These are phyloP conservation scores for Melipona beecheii DNA, from an alignment of 2,888 invertebrate species.

Conservation along the genomic window DNA sequence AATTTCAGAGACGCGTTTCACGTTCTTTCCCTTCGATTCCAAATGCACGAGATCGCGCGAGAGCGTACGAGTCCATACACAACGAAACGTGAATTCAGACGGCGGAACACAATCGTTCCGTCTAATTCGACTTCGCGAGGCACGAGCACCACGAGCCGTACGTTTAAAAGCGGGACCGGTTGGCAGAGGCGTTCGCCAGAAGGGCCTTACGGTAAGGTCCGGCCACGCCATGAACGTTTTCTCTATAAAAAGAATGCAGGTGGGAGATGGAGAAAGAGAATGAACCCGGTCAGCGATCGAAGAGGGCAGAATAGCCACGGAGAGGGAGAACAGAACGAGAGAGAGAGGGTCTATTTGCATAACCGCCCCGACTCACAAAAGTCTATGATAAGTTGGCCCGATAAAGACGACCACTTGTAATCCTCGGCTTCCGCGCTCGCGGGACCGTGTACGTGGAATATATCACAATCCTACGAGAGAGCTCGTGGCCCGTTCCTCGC, in stretches of 20 bases:
- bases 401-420: slow-evolving; percentile 75
- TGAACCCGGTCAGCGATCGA: slow-evolving; percentile 42
- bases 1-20: too few relatives aligned
- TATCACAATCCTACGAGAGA: slow-evolving; percentile 59
- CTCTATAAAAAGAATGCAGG: slow-evolving; percentile 64
- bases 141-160: slow-evolving; percentile 36
- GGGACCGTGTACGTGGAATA: slow-evolving; percentile 57
- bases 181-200: slow-evolving; percentile 67
- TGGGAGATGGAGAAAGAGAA: slow-evolving; percentile 40
- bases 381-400: slow-evolving; percentile 73
- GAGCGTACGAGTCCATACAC: neutral
- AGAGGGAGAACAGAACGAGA: slow-evolving; percentile 16
- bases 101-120: slow-evolving; percentile 17
- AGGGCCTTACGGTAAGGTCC: slow-evolving; percentile 68
- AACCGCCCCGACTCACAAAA: slow-evolving; percentile 72
- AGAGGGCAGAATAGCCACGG: neutral
- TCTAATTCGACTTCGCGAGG: slow-evolving; percentile 36
- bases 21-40: too few relatives aligned
- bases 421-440: slow-evolving; percentile 73
- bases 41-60: too few relatives aligned
- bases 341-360: slow-evolving; percentile 66
- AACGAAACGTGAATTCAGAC: neutral
- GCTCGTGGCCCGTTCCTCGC: slow-evolving; percentile 56
- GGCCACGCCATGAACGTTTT: slow-evolving; percentile 57
- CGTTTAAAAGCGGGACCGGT: slow-evolving; percentile 56